Evolutionary conservation across 2,797 vertebrate genomes (phyloP), one percentile per base, ranked within the genome.

Genomic region (Ceyx erithaca): DNA sequence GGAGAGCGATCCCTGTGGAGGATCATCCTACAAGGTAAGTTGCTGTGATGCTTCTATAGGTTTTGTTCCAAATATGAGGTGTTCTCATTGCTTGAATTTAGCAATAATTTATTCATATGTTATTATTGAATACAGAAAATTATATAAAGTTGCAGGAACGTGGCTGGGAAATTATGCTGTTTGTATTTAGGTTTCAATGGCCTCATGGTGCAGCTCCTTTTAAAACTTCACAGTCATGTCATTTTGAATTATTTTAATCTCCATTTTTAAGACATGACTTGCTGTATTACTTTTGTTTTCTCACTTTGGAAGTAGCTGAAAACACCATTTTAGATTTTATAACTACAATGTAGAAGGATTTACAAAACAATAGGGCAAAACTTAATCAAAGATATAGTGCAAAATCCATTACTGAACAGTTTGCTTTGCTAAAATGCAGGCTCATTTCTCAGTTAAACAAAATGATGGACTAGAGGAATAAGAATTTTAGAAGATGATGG

Each of bases 1-100:
- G 33, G 97, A 97, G 54, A 92, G 77, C 0, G 96, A 98, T 30
- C 96, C 93, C 52, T 99, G 99, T 5, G 70, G 96, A 2, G 93
- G 97, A 13, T 98, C 98, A 4, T 95, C 98, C 8, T 98, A 98
- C 89, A 98, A 98, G 98, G 99, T 98, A 95, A 98, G 98, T 57
- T 45, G 4, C 67, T 52, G 46, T 72, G 51, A 8, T 57, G 64
- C 22, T 52, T 33, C 62, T 51, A 1, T 10, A 14, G 25, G 4
- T 40, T 54, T 37, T 55, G 15, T 35, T 13, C 2, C 7, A 3
- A 72, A 41, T 19, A 30, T 6, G 28, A 43, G 49, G n/a, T 30
- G 46, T 23, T 17, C 90, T 80, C 10, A 0, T 7, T 15, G 63
- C 40, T 51, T 62, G 54, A 55, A 12, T 19, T 52, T 43, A 55